A percentile compares a stretch with the other conserved stretches of the same genome.
Evolutionary conservation across 2,113 vertebrate genomes (phyloP).

Genomic region (Thryonomys swinderianus): DNA sequence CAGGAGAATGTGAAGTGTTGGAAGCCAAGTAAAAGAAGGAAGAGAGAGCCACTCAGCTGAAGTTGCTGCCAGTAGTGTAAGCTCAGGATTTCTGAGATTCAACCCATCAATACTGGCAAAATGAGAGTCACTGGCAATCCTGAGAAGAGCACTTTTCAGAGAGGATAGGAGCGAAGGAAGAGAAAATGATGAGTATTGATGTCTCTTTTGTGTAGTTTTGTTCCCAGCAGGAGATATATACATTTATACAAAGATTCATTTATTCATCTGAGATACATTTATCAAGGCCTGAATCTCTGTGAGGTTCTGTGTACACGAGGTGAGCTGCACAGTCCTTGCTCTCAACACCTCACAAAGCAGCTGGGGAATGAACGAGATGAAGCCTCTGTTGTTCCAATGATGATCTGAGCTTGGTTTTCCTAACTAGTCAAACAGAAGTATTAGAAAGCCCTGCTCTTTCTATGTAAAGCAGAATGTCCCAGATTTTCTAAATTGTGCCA

Average conservation of each 20-base stretch:
- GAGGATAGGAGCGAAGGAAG: not conserved
- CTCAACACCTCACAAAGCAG: not conserved
- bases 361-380: not conserved
- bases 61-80: not conserved
- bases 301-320: not conserved
- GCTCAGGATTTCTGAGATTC: not conserved
- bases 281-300: not conserved
- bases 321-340: not conserved
- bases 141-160: not conserved
- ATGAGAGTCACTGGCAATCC: not conserved
- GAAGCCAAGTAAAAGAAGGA: conserved; percentile 31
- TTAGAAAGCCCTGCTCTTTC: not conserved
- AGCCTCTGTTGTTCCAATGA: not conserved
- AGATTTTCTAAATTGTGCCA: not conserved
- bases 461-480: not conserved
- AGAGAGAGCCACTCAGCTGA: not conserved
- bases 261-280: conserved; percentile 23
- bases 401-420: not conserved
- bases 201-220: conserved; percentile 44
- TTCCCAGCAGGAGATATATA: conserved; percentile 15
- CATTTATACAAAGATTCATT: not conserved
- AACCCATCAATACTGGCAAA: not conserved
- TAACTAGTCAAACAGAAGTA: not conserved
- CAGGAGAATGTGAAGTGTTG: not conserved
- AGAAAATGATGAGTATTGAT: conserved; percentile 3